Evolutionary conservation across 1,140 invertebrate genomes (phyloP).

Genomic region (Bombus vancouverensis): DNA sequence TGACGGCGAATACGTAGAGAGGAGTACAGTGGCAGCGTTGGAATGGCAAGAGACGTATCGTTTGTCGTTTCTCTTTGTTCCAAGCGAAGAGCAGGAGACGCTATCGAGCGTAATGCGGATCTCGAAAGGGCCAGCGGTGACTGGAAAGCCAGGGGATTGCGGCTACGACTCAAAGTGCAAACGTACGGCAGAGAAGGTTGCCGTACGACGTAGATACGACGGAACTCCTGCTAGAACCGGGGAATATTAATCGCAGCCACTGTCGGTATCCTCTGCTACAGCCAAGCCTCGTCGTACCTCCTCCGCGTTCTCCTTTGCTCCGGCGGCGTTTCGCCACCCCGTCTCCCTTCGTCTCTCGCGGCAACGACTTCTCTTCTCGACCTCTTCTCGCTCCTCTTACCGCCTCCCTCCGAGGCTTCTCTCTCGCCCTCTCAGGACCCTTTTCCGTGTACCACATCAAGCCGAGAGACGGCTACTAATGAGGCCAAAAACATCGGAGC

Average conservation of each 20-base stretch:
- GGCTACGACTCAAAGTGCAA: conserved; percentile 63
- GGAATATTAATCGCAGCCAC: conserved; percentile 80
- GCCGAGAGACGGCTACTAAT: conserved; percentile 78
- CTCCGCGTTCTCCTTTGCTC: conserved; percentile 11
- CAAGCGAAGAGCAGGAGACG: background rate
- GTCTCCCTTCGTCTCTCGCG: background rate
- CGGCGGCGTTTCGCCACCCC: background rate
- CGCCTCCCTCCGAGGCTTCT: conserved; percentile 41
- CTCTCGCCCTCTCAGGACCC: conserved; percentile 61
- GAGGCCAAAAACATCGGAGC: conserved; percentile 79
- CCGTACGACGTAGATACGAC: conserved; percentile 48
- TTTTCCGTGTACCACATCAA: conserved; percentile 69
- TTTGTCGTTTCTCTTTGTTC: conserved; percentile 22
- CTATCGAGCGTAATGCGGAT: conserved; percentile 59
- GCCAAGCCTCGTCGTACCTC: background rate
- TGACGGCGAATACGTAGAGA: too few species aligned
- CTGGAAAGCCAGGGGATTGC: conserved; percentile 52
- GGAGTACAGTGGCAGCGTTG: background rate
- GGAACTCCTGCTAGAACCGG: conserved; percentile 68
- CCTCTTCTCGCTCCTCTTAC: conserved; percentile 35
- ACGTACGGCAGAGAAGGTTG: conserved; percentile 52
- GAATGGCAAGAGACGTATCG: background rate
- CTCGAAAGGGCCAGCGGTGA: conserved; percentile 62
- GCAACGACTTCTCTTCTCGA: conserved; percentile 31
- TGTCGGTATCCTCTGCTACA: conserved; percentile 69